Conservation (phyloP, 2,888 invertebrate genomes). For the Germaria angustata region DNA sequence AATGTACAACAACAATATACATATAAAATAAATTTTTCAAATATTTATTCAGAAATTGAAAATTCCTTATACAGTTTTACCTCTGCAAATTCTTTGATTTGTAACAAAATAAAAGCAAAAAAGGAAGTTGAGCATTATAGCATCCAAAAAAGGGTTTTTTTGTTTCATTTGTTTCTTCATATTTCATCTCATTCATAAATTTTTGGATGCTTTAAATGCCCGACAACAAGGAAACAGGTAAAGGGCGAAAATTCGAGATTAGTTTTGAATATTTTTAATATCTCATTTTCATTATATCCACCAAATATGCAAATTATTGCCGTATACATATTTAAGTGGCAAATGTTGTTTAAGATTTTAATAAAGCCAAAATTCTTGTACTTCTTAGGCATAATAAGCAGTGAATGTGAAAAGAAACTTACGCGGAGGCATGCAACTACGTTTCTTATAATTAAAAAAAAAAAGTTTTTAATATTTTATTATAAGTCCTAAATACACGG, state of each 20-base stretch:
- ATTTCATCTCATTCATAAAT: too few species aligned
- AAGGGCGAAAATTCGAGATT: constrained; percentile 1
- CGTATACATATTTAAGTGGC: neutral
- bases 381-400: too few species aligned
- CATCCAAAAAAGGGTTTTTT: constrained; percentile 39
- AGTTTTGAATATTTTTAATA: neutral
- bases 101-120: constrained; percentile 23
- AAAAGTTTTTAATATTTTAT: too few species aligned
- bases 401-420: too few species aligned
- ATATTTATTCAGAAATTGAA: constrained; percentile 58
- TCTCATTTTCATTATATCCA: neutral
- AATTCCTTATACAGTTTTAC: constrained; percentile 19
- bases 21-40: constrained; percentile 63
- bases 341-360: neutral
- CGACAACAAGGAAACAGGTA: too few species aligned
- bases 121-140: constrained; percentile 41
- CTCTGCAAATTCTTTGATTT: neutral
- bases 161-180: constrained; percentile 11
- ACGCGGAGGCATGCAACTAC: too few species aligned
- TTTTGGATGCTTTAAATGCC: too few species aligned
- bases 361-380: too few species aligned
- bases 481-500: too few species aligned
- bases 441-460: too few species aligned
- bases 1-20: neutral
- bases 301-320: neutral